Evolutionary conservation across 1,140 invertebrate species (phyloP).

Genomic region (Pantala flavescens): DNA sequence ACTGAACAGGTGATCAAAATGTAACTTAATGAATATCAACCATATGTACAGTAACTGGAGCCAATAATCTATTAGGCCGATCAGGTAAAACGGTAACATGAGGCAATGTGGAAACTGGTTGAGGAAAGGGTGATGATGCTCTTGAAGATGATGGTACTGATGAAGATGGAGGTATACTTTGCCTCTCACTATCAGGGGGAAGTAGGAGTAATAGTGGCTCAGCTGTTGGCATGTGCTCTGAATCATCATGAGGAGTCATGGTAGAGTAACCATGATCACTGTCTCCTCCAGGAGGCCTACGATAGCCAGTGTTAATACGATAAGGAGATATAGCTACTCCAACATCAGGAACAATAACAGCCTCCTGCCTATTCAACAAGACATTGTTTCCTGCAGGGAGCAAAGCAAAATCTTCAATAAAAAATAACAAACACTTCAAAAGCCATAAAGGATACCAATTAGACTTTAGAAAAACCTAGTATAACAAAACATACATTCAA

Average conservation of each 20-base stretch:
- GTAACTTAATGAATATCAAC: slow-evolving; percentile 32
- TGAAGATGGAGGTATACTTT: slow-evolving; percentile 27
- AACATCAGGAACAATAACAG: background rate
- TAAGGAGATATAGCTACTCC: slow-evolving; percentile 61
- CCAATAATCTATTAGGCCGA: slow-evolving; percentile 54
- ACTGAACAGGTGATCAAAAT: no score
- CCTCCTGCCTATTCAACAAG: background rate
- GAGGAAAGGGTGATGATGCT: slow-evolving; percentile 31
- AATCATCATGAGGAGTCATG: slow-evolving; percentile 86
- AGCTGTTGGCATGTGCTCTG: slow-evolving; percentile 65
- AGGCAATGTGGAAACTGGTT: slow-evolving; percentile 20
- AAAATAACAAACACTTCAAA: no score
- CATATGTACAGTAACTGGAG: slow-evolving; percentile 76
- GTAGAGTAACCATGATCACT: slow-evolving; percentile 92
- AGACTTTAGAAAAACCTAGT: no score
- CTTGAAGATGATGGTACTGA: slow-evolving; percentile 7
- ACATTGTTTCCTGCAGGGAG: background rate
- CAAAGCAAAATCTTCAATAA: no score
- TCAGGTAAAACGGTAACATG: slow-evolving; percentile 35
- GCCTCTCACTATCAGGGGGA: slow-evolving; percentile 33
- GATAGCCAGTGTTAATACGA: slow-evolving; percentile 68
- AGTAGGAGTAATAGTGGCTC: slow-evolving; percentile 42
- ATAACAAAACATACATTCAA: no score
- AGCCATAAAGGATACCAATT: no score
- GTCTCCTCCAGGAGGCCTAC: slow-evolving; percentile 67